Conservation (phyloP, 2,113 vertebrate species). For the Tichodroma muraria region DNA sequence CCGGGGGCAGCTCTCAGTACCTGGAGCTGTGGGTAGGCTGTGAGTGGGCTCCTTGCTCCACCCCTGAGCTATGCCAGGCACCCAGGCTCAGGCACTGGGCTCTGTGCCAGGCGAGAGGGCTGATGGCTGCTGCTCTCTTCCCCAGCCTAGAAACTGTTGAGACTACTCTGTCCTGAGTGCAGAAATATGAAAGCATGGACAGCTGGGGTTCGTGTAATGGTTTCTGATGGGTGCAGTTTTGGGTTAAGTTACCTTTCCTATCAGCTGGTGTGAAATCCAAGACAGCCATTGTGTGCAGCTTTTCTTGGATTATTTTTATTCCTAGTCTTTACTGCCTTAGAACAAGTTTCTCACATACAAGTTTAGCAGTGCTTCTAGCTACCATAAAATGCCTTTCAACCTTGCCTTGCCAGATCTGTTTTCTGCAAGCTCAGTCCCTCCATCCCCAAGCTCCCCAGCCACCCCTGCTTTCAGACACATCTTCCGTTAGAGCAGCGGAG, state of each 20-base stretch:
- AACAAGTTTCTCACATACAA: background rate
- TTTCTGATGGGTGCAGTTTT: background rate
- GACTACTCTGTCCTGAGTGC: background rate
- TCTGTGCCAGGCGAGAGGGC: background rate
- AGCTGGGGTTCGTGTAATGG: background rate
- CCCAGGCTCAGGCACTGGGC: fast-evolving
- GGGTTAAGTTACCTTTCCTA: background rate
- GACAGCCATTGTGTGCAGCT: fast-evolving
- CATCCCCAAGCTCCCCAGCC: background rate
- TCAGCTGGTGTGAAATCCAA: background rate
- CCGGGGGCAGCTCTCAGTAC: background rate
- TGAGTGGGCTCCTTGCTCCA: fast-evolving
- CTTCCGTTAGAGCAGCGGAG: background rate
- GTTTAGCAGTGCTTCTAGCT: background rate
- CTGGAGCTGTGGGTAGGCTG: background rate
- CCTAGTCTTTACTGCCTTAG: background rate
- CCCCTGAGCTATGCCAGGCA: background rate
- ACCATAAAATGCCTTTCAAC: background rate
- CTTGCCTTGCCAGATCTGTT: background rate
- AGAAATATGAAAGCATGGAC: background rate
- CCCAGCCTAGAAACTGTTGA: background rate
- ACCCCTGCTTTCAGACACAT: background rate
- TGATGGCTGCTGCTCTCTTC: background rate
- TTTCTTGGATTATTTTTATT: background rate
- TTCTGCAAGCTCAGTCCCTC: background rate